These are phyloP conservation scores for Megaceryle torquata DNA, from an alignment of 2,113 vertebrate species.

Conservation along the genomic window DNA sequence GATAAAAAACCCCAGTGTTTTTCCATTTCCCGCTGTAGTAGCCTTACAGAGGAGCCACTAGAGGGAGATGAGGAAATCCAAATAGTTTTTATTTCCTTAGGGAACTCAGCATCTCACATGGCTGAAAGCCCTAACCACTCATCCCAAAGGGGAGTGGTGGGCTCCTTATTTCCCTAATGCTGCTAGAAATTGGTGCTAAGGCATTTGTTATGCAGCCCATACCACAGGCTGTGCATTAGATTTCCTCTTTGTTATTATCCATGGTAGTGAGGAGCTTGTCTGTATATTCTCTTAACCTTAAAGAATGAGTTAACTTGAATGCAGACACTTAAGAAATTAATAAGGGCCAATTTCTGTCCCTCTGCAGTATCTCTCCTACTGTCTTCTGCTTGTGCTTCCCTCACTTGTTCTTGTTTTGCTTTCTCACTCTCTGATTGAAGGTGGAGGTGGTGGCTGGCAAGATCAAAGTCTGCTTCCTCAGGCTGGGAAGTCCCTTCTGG, in stretches of 20 bases:
- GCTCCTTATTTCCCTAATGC: background rate
- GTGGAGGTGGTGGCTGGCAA: slow-evolving; percentile 87
- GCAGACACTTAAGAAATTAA: background rate
- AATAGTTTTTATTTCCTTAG: background rate
- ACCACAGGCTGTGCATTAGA: background rate
- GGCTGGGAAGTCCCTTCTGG: slow-evolving; percentile 80
- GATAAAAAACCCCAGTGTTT: background rate
- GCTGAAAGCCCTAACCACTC: background rate
- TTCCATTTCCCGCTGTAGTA: background rate
- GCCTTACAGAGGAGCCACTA: background rate
- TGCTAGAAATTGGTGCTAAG: background rate
- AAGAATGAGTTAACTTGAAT: background rate
- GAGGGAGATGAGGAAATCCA: background rate
- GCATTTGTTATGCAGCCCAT: background rate
- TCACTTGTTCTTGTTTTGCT: background rate
- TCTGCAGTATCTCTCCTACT: background rate
- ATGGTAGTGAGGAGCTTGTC: background rate
- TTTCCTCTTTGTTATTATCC: background rate
- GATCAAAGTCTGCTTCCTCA: slow-evolving; percentile 62
- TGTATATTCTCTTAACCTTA: background rate
- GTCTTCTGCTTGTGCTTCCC: background rate
- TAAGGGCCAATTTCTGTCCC: background rate
- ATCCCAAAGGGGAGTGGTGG: background rate
- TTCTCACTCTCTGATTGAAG: slow-evolving; percentile 26
- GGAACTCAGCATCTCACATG: background rate